Evolutionary conservation across 2,113 vertebrate genomes (phyloP).

Genomic region (Hyaena hyaena): DNA sequence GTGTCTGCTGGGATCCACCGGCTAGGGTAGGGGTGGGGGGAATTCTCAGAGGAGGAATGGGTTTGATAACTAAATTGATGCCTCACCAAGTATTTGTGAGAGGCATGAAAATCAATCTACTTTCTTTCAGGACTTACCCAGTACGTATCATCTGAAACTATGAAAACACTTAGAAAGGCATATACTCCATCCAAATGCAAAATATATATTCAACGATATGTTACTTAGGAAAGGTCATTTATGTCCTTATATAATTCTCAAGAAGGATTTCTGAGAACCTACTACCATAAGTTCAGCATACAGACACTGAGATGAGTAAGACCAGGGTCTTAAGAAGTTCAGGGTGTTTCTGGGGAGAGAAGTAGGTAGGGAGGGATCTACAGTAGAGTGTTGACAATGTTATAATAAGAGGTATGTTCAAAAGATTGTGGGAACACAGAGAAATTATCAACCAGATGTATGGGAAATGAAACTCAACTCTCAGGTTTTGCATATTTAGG

Average conservation of each 20-base stretch:
- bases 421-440: not conserved
- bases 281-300: not conserved
- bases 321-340: not conserved
- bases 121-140: not conserved
- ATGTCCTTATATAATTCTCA: not conserved
- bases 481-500: not conserved
- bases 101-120: not conserved
- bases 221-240: not conserved
- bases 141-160: not conserved
- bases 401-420: not conserved
- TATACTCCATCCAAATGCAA: constrained; percentile 42
- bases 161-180: constrained; percentile 28
- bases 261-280: constrained; percentile 44
- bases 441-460: not conserved
- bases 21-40: not conserved
- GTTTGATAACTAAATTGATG: not conserved
- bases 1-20: not conserved
- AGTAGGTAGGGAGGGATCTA: not conserved
- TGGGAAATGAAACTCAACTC: not conserved
- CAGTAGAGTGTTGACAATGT: not conserved
- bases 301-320: not conserved
- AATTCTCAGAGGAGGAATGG: not conserved
- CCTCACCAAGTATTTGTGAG: not conserved
- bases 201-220: not conserved
- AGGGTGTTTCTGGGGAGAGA: not conserved